phyloP scores from a whole-genome alignment of 2,797 vertebrate genomes.

The Erpetoichthys calabaricus region DNA sequence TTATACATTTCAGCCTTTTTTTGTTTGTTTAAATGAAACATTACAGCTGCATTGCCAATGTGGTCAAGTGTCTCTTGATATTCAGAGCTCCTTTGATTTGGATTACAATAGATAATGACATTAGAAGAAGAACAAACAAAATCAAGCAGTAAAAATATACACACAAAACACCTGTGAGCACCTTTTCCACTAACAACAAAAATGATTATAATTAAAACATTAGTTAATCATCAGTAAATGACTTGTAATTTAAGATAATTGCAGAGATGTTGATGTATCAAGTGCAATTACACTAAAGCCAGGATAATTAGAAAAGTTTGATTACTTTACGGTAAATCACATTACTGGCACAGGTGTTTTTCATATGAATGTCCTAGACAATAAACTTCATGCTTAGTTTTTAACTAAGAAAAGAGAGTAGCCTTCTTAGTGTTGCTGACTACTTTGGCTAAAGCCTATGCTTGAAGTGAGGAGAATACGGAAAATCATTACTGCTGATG shows the following conservation, averaged over 20 bases:
- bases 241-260: slow-evolving; percentile 52
- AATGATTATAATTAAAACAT: slow-evolving; percentile 49
- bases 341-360: slow-evolving; percentile 48
- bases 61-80: not conserved
- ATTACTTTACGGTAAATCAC: slow-evolving; percentile 51
- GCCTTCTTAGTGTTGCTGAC: too few species aligned
- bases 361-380: slow-evolving; percentile 36
- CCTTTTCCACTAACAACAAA: slow-evolving; percentile 22
- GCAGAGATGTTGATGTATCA: slow-evolving; percentile 45
- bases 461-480: too few species aligned
- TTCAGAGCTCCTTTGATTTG: not conserved
- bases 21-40: slow-evolving; percentile 9
- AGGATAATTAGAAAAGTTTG: slow-evolving; percentile 55
- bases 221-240: slow-evolving; percentile 48
- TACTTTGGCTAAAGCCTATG: too few species aligned
- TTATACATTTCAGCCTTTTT: not conserved
- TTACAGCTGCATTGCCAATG: slow-evolving; percentile 5
- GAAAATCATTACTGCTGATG: too few species aligned
- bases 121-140: slow-evolving; percentile 11
- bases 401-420: too few species aligned
- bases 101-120: not conserved
- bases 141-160: not conserved
- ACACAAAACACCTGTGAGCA: slow-evolving; percentile 4
- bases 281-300: slow-evolving; percentile 48
- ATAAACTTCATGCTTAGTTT: slow-evolving; percentile 26